phyloP scores from a whole-genome alignment of 1,140 invertebrate genomes.

The Oedothorax gibbosus region DNA sequence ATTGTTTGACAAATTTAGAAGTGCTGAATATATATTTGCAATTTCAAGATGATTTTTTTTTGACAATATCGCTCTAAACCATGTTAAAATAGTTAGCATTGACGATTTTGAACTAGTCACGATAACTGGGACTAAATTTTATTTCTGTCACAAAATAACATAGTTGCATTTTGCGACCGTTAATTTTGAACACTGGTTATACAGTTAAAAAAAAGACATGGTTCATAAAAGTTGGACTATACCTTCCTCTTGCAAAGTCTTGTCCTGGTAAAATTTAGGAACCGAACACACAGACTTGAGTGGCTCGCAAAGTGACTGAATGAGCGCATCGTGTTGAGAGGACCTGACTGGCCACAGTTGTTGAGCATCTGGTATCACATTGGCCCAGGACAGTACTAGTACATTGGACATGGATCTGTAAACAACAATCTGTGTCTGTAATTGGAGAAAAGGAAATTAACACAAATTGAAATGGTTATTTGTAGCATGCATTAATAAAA shows the following conservation, averaged over 20 bases:
- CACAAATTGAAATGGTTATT: not conserved
- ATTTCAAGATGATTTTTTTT: too few relatives aligned
- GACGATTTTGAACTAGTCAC: too few relatives aligned
- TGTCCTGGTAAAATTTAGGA: slow-evolving; percentile 31
- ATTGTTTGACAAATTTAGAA: too few relatives aligned
- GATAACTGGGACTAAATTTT: too few relatives aligned
- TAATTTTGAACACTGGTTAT: too few relatives aligned
- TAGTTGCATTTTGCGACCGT: too few relatives aligned
- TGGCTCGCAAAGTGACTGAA: slow-evolving; percentile 61
- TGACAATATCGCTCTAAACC: too few relatives aligned
- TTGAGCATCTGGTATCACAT: slow-evolving; percentile 69
- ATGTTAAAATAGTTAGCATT: too few relatives aligned
- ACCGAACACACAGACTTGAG: slow-evolving; percentile 12
- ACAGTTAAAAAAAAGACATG: not conserved
- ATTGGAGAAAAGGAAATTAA: slow-evolving; percentile 11
- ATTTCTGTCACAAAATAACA: too few relatives aligned
- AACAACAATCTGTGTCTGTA: slow-evolving; percentile 69
- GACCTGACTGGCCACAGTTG: slow-evolving; percentile 70
- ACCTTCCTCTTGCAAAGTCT: slow-evolving; percentile 38
- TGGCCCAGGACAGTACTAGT: slow-evolving; percentile 73
- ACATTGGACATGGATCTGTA: slow-evolving; percentile 73
- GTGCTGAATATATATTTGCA: too few relatives aligned
- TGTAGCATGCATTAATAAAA: not conserved
- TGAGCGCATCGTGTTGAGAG: slow-evolving; percentile 64
- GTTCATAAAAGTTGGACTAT: not conserved